Conservation (phyloP, 2,113 vertebrate genomes). For the Xiphias gladius region DNA sequence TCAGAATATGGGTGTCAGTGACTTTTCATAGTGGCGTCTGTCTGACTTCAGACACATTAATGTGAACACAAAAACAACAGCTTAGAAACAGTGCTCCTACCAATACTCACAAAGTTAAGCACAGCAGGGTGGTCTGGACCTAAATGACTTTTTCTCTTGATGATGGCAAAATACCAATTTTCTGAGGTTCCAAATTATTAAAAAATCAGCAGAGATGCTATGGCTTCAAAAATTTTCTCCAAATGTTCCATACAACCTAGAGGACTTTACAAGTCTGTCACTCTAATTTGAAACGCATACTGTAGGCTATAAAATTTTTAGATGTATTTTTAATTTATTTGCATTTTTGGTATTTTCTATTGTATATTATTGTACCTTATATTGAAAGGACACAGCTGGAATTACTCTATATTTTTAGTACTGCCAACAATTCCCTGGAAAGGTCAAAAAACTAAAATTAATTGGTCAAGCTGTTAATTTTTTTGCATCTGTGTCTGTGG, state of each 20-base stretch:
- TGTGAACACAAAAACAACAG: constrained; percentile 22
- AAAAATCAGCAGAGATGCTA: neutral
- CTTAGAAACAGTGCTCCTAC: neutral
- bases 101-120: neutral
- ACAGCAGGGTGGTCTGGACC: neutral
- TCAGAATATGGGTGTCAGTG: constrained; percentile 20
- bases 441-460: no score
- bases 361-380: neutral
- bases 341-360: neutral
- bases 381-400: neutral
- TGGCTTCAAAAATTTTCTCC: neutral
- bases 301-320: no score
- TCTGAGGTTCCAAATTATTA: neutral
- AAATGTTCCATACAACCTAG: no score
- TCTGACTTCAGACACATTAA: constrained; percentile 20
- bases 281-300: no score
- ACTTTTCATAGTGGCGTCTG: constrained; percentile 30
- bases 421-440: no score
- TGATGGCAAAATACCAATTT: neutral
- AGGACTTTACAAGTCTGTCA: no score
- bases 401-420: neutral
- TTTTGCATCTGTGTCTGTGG: neutral
- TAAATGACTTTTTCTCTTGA: neutral
- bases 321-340: no score
- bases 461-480: no score